Percentiles rank a stretch among this genome's conserved stretches.
Conservation (phyloP, 2,888 invertebrate species). For the Rotaria sp. region DNA sequence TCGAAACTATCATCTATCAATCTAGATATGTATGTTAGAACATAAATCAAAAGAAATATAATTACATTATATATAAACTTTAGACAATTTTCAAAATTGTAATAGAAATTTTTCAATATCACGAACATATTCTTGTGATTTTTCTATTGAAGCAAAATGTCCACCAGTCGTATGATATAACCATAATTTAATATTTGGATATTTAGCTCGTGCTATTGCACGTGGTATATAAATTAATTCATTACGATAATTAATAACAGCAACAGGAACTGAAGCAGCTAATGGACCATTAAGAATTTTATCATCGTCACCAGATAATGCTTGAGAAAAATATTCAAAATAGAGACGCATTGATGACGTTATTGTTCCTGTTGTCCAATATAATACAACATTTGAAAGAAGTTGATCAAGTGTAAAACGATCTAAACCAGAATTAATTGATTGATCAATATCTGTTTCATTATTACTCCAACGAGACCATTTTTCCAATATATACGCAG, state of each 20-base stretch:
- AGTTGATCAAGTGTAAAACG: conserved; percentile 67
- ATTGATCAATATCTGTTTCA: conserved; percentile 57
- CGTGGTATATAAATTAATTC: conserved; percentile 61
- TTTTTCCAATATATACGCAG: conserved; percentile 81
- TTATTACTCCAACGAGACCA: conserved; percentile 67
- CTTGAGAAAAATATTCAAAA: conserved; percentile 58
- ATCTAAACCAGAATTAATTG: conserved; percentile 65
- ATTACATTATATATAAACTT: background rate
- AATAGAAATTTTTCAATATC: conserved; percentile 63
- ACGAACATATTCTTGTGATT: conserved; percentile 65
- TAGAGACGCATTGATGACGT: conserved; percentile 71
- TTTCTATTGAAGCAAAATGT: conserved; percentile 77
- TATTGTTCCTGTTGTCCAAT: conserved; percentile 70
- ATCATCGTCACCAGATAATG: background rate
- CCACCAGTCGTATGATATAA: conserved; percentile 68
- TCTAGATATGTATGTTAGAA: too few relatives aligned
- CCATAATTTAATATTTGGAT: conserved; percentile 65
- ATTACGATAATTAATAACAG: conserved; percentile 67
- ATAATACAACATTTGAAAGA: conserved; percentile 73
- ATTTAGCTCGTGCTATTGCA: conserved; percentile 60
- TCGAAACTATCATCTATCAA: background rate
- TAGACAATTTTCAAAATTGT: conserved; percentile 42
- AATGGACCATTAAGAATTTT: conserved; percentile 58
- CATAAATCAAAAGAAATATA: background rate
- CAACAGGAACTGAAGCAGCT: conserved; percentile 66